Evolutionary conservation across 2,113 vertebrate species (phyloP).

Genomic region (Hippocampus mohnikei): DNA sequence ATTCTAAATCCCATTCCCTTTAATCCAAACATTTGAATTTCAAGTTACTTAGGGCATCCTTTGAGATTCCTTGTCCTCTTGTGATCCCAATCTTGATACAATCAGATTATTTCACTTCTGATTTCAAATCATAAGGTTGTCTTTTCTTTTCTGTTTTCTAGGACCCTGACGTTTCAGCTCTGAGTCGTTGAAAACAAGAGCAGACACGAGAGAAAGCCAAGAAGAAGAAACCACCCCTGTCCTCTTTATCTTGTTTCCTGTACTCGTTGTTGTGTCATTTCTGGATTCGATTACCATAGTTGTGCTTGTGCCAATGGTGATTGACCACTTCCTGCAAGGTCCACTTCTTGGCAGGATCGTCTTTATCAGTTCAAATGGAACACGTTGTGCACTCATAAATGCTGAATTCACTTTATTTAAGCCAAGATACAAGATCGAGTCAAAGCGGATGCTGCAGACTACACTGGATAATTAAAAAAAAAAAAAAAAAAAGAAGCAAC

Average conservation of each 20-base stretch:
- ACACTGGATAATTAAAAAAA: not conserved
- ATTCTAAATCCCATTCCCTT: not conserved
- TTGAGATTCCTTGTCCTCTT: not conserved
- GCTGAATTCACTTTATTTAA: constrained; percentile 13
- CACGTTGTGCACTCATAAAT: not conserved
- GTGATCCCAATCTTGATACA: not conserved
- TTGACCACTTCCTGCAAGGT: constrained; percentile 26
- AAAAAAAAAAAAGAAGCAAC: not conserved
- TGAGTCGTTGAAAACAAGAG: constrained; percentile 34
- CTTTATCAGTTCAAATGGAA: constrained; percentile 15
- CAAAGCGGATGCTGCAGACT: constrained; percentile 6
- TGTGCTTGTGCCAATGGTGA: constrained; percentile 4
- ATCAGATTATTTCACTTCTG: not conserved
- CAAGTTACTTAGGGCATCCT: not conserved
- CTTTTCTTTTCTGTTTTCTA: constrained; percentile 36
- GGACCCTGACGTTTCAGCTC: constrained; percentile 58
- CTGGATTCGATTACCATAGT: constrained; percentile 29
- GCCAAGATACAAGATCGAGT: not conserved
- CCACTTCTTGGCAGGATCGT: constrained; percentile 14
- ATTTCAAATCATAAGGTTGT: not conserved
- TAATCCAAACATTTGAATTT: constrained; percentile 6
- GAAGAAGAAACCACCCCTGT: constrained; percentile 40
- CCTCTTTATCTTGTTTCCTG: constrained; percentile 40
- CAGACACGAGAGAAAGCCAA: constrained; percentile 40
- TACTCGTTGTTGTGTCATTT: constrained; percentile 43